These are phyloP conservation scores for Microcebus ravelobensis DNA, from an alignment of 2,113 vertebrate species.

Conservation along the genomic window DNA sequence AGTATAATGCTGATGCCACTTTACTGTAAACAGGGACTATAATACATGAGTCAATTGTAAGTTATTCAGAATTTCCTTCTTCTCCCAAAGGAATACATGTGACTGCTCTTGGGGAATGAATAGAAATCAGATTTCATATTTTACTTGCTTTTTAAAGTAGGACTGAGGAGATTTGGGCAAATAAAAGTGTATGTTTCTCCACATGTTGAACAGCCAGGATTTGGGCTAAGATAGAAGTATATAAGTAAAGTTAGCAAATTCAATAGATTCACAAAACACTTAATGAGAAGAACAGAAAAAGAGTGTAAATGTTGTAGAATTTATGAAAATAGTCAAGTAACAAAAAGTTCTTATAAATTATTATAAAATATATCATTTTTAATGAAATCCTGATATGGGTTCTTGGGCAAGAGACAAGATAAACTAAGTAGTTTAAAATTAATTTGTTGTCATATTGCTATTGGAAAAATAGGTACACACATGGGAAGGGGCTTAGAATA, in stretches of 20 bases:
- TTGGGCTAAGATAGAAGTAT: background rate
- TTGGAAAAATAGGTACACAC: background rate
- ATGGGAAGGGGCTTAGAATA: background rate
- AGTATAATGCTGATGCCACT: background rate
- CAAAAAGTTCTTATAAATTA: background rate
- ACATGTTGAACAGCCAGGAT: background rate
- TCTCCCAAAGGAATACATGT: background rate
- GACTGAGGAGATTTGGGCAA: background rate
- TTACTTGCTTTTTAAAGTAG: background rate
- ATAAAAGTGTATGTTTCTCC: background rate
- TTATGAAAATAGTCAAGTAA: slow-evolving; percentile 26
- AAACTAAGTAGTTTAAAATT: slow-evolving; percentile 22
- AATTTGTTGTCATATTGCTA: background rate
- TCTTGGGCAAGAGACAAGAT: background rate
- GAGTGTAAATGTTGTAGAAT: background rate
- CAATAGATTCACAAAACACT: background rate
- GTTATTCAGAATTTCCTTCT: slow-evolving; percentile 6
- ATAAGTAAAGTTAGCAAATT: background rate
- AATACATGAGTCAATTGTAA: background rate
- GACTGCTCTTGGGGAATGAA: background rate
- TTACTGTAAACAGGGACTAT: background rate
- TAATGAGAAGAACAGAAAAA: background rate
- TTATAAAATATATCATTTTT: background rate
- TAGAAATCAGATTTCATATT: background rate
- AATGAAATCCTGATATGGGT: background rate